Evolutionary conservation across 2,888 invertebrate genomes (phyloP), one percentile per base, ranked within the genome.

Genomic region (Nineta flava): DNA sequence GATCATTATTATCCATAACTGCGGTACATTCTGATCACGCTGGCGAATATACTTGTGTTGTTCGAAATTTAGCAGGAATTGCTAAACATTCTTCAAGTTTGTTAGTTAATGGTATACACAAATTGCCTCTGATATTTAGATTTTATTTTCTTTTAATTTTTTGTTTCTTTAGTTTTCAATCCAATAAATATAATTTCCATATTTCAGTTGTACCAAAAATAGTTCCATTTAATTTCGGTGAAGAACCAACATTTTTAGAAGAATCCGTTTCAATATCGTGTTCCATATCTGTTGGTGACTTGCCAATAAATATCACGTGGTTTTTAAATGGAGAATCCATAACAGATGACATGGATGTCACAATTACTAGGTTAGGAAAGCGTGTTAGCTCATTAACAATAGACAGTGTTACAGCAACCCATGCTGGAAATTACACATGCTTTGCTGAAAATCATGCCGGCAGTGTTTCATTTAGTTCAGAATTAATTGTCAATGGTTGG

Each of bases 361-460:
- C 76, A 65, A 63, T 65, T 49, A 60, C 62, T 46, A 65, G 61
- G 53, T 60, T 64, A 54, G 73, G 73, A 51, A 71, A 73, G 60
- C 67, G 73, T 54, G 71, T 73, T 45, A 70, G 71, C 54, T 67
- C 69, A 47, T 68, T 85, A 59, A 80, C 77, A 60, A 83, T 85
- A 59, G 77, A 79, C 57, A 74, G 81, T 7, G 79, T 82, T 50
- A 71, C 74, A 58, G 79, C 78, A 55, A 75, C 74, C 59, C 83
- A 85, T 66, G 77, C 77, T 52, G 86, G 85, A 53, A 81, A 82
- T 64, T 87, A 85, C 66, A 80, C 82, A 55, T 86, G 86, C 64
- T 70, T 75, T 56, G 84, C 82, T 50, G 75, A 77, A 66, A 87
- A 87, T 67, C 72, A 73, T 57, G 86, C 83, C 51, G 87, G 85